phyloP scores from a whole-genome alignment of 1,140 invertebrate species.

The Hermatobates lingyangjiaoensis region DNA sequence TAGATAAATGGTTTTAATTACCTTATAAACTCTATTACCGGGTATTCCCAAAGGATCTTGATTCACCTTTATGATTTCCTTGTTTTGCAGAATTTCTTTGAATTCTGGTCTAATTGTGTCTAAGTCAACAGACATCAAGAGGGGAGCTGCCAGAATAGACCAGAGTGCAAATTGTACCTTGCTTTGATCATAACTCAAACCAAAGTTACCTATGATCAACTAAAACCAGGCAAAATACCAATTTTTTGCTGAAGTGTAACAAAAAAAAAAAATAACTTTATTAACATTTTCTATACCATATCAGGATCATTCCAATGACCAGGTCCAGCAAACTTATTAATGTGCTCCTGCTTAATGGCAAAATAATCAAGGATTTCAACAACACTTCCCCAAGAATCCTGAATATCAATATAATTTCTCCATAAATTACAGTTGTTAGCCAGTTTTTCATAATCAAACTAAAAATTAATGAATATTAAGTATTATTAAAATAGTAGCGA shows the following conservation, averaged over 20 bases:
- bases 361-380: constrained; percentile 59
- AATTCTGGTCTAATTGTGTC: constrained; percentile 46
- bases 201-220: constrained; percentile 72
- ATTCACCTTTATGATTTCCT: constrained; percentile 52
- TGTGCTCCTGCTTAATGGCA: constrained; percentile 47
- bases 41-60: constrained; percentile 65
- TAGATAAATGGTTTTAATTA: constrained; percentile 7
- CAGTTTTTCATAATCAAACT: constrained; percentile 52
- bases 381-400: constrained; percentile 60
- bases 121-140: constrained; percentile 76
- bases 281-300: constrained; percentile 48
- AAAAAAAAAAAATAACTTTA: too few relatives aligned
- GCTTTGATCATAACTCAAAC: constrained; percentile 62
- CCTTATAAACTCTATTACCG: constrained; percentile 30
- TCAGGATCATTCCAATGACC: constrained; percentile 87
- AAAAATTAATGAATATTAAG: constrained; percentile 17
- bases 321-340: constrained; percentile 52
- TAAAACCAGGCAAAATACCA: too few relatives aligned
- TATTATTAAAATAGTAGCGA: background rate
- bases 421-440: constrained; percentile 62
- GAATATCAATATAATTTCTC: constrained; percentile 73
- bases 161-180: constrained; percentile 78
- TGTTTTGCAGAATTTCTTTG: constrained; percentile 58
- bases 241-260: too few relatives aligned
- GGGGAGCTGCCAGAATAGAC: constrained; percentile 70